Evolutionary conservation across 2,888 invertebrate genomes (phyloP).

Genomic region (Cephus rjabovi): DNA sequence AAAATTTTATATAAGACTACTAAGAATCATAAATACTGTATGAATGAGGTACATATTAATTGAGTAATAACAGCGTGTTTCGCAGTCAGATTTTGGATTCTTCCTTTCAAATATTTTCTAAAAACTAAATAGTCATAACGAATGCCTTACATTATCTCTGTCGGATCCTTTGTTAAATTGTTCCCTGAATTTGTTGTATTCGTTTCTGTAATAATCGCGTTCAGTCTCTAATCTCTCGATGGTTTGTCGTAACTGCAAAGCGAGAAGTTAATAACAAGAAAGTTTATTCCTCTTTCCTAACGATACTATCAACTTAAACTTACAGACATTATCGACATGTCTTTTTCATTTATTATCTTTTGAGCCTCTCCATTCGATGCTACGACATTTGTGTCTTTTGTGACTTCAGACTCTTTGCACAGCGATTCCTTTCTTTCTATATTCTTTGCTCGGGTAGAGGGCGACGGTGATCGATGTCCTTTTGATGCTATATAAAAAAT

Average conservation of each 20-base stretch:
- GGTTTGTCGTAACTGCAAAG: slow-evolving; percentile 46
- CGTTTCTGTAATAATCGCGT: slow-evolving; percentile 68
- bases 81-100: slow-evolving; percentile 20
- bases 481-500: slow-evolving; percentile 17
- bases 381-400: slow-evolving; percentile 29
- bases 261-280: background rate
- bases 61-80: background rate
- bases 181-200: slow-evolving; percentile 66
- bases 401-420: slow-evolving; percentile 29
- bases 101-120: slow-evolving; percentile 17
- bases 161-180: slow-evolving; percentile 57
- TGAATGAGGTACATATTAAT: background rate
- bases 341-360: slow-evolving; percentile 35
- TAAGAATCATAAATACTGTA: background rate
- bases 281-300: background rate
- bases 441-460: slow-evolving; percentile 26
- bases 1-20: background rate
- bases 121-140: slow-evolving; percentile 6
- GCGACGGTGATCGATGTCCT: slow-evolving; percentile 29
- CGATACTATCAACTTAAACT: slow-evolving; percentile 12
- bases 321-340: slow-evolving; percentile 41
- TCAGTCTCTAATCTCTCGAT: slow-evolving; percentile 65
- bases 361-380: slow-evolving; percentile 11
- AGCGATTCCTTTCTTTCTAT: slow-evolving; percentile 17
- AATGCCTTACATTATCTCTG: slow-evolving; percentile 54